phyloP scores from a whole-genome alignment of 1,140 invertebrate species.

The Lordiphosa clarofinis region DNA sequence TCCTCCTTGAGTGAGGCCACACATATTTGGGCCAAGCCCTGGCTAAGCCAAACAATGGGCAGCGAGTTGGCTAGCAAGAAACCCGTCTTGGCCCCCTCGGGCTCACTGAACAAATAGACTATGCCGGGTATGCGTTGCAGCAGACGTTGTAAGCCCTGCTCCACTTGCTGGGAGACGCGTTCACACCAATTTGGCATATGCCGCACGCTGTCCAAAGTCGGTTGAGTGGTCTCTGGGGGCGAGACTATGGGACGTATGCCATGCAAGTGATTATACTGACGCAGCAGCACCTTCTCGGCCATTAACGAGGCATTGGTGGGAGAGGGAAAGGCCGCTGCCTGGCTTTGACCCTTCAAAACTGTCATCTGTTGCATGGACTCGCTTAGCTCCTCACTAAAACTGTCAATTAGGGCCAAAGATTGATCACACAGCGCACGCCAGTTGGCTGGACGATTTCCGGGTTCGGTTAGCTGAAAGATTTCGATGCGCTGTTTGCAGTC shows the following conservation, averaged over 20 bases:
- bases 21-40: conserved; percentile 85
- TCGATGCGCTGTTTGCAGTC: conserved; percentile 80
- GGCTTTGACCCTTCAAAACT: conserved; percentile 27
- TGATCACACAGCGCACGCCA: conserved; percentile 86
- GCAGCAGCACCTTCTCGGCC: conserved; percentile 64
- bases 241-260: conserved; percentile 74
- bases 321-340: conserved; percentile 15
- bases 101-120: conserved; percentile 86
- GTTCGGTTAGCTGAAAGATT: conserved; percentile 87
- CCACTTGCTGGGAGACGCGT: conserved; percentile 73
- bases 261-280: conserved; percentile 79
- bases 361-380: conserved; percentile 80
- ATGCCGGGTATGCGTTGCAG: conserved; percentile 83
- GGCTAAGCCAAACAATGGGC: conserved; percentile 85
- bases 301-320: conserved; percentile 40
- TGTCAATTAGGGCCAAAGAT: conserved; percentile 82
- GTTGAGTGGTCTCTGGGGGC: background rate
- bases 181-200: conserved; percentile 75
- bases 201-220: conserved; percentile 15
- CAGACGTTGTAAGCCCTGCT: conserved; percentile 50
- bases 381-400: conserved; percentile 83
- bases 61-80: conserved; percentile 84
- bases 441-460: conserved; percentile 86
- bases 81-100: conserved; percentile 84
- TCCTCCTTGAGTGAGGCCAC: conserved; percentile 87